Base-by-base conservation (phyloP, 2,888 invertebrate genomes). In the Leptinotarsa juncta region DNA sequence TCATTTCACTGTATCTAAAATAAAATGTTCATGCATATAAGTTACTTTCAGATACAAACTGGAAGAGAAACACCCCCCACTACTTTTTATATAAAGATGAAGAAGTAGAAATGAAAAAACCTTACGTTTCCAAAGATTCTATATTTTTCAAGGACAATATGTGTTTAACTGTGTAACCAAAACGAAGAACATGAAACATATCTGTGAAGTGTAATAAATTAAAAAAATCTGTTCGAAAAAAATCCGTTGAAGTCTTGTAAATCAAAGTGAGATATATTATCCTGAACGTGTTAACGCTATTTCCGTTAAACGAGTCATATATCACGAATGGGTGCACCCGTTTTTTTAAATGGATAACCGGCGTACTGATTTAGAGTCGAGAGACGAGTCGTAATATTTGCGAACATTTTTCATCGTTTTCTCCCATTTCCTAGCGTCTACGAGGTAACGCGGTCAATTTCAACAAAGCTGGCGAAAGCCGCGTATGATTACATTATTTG, bases 341-440 rank as follows among this genome's bases (percentile, higher is more conserved):
- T 55, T 68, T 68, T 32, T 68, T 68, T 18, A 26, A 68, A 68
- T 57, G 68, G 57, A 57, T 57, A 57, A 68, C 68, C n/a, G 68
- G 32, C 68, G 18, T 48, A 14, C 57, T 57, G 57, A 68, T 68
- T 68, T 68, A 68, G 32, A 68, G 32, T n/a, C 68, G 68, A 20
- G 68, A 68, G 55, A n/a, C 68, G 57, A 57, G 68, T 53, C 32
- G 67, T 57, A 42, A 68, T 57, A 68, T 53, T 57, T 67, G 67
- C 57, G 57, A 68, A 68, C 68, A 68, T 68, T 68, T 68, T 55
- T 68, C 68, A 68, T 68, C 68, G 57, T 68, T 68, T 68, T 51
- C 53, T 53, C 57, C 57, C 20, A 57, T 68, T 68, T 67, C 67
- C 20, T 32, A 50, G 23, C 26, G 15, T 67, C 51, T 53, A 67